Base-by-base conservation (phyloP, 2,797 vertebrate species). In the Phoeniculus purpureus region DNA sequence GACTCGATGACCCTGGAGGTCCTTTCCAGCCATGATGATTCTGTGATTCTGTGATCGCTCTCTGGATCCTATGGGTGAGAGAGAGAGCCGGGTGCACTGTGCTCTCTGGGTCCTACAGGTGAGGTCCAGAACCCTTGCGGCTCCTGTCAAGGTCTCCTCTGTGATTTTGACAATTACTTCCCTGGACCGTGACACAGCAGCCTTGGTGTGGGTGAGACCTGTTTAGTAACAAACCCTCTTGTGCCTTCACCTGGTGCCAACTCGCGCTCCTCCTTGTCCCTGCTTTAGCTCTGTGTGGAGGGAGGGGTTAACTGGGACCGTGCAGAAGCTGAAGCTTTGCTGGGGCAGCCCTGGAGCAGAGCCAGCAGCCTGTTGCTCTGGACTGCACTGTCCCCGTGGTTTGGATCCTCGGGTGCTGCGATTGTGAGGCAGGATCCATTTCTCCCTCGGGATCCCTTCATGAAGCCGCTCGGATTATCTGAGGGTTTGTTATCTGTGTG, bases 71-170 rank as follows among this genome's bases (percentile, higher is more conserved):
- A 98, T 97, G 99, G 99, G 99, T 99, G 93, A 96, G 97, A 43
- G 43, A 43, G n/a, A n/a, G n/a, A n/a, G n/a, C n/a, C n/a, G n/a
- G n/a, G n/a, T n/a, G n/a, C n/a, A n/a, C n/a, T n/a, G n/a, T n/a
- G n/a, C 96, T 99, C 17, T 98, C 98, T 6, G 98, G 98, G 59
- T 98, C 98, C 0, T 99, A 98, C 97, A 99, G 99, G 99, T 99
- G 93, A 96, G 97, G 52, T 2, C 72, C n/a, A 43, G 43, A 54
- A 19, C 34, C 29, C 32, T 3, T 55, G 62, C 43, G 32, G 26
- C 55, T 91, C 68, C 37, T 29, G 10, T 20, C 51, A 20, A 47
- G n/a, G 29, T 76, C 8, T 58, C 43, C 32, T 58, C 10, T 60
- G 54, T 14, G 29, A 14, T 66, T 79, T 89, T 75, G 78, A 77